Evolutionary conservation across 2,797 vertebrate genomes (phyloP).

Genomic region (Loriculus beryllinus): DNA sequence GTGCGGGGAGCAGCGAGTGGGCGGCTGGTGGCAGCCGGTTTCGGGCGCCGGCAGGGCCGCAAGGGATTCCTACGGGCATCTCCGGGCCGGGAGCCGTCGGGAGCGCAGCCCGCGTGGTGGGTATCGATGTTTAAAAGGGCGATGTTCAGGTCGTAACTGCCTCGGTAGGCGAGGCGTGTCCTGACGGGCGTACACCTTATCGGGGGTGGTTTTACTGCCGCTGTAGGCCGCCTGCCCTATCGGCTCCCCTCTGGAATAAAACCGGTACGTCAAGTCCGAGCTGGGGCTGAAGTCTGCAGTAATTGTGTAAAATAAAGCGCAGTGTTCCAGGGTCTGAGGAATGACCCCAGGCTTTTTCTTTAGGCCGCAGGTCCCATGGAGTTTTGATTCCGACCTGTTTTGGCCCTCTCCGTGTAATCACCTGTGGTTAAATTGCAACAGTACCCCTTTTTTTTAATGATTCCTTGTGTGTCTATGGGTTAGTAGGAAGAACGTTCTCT

Average conservation of each 20-base stretch:
- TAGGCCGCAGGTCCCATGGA: fast-evolving
- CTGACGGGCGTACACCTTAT: fast-evolving
- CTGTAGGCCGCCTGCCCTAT: neutral
- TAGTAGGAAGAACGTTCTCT: neutral
- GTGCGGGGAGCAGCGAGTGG: neutral
- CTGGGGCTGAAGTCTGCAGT: neutral
- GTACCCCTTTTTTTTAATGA: fast-evolving
- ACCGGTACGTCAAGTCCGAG: fast-evolving
- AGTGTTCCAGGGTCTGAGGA: fast-evolving
- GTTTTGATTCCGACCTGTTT: neutral
- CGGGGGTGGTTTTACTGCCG: fast-evolving
- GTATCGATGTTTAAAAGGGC: fast-evolving
- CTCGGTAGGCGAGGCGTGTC: neutral
- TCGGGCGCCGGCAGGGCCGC: neutral
- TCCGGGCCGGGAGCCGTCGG: neutral
- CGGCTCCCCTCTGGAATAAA: neutral
- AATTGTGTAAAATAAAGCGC: fast-evolving
- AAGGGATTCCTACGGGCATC: neutral
- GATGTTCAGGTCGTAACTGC: fast-evolving
- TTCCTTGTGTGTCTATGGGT: fast-evolving
- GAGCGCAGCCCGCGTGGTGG: neutral
- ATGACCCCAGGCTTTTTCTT: neutral
- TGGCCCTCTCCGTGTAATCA: fast-evolving
- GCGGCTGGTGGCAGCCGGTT: neutral
- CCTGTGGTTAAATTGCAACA: neutral